Conservation (phyloP, 2,888 invertebrate genomes). For the Synergus umbraculus region DNA sequence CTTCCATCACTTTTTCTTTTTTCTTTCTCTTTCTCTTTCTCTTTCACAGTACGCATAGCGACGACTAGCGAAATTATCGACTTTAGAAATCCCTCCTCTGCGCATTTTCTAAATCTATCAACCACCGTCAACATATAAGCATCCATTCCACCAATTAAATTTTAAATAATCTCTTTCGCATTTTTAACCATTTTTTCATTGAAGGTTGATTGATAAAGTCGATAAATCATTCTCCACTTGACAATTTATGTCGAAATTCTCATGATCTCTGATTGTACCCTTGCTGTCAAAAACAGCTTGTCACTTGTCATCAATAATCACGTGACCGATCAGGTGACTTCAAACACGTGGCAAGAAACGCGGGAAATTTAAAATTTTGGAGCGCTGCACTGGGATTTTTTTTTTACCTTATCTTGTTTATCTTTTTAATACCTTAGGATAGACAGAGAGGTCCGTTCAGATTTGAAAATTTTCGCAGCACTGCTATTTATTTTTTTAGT, state of each 20-base stretch:
- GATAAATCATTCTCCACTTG: not conserved
- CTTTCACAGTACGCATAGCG: not conserved
- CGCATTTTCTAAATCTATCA: constrained; percentile 17
- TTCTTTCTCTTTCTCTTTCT: not conserved
- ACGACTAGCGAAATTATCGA: constrained; percentile 24
- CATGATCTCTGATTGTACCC: not conserved
- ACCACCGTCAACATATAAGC: not conserved
- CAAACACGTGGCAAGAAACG: not conserved
- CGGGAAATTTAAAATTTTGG: not conserved
- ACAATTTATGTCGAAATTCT: not conserved
- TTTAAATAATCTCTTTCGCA: not conserved
- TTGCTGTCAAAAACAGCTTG: not conserved
- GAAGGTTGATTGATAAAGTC: not conserved
- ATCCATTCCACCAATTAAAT: not conserved
- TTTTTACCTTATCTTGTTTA: too few relatives aligned
- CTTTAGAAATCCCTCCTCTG: constrained; percentile 22
- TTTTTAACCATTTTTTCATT: not conserved
- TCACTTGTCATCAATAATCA: not conserved
- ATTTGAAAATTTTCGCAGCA: too few relatives aligned
- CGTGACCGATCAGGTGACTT: not conserved
- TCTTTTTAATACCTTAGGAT: too few relatives aligned
- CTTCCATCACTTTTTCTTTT: not conserved
- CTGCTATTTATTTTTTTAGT: not conserved
- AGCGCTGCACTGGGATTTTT: too few relatives aligned
- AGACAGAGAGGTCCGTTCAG: too few relatives aligned